Evolutionary conservation across 2,113 vertebrate genomes (phyloP).

Genomic region (Saguinus midas): DNA sequence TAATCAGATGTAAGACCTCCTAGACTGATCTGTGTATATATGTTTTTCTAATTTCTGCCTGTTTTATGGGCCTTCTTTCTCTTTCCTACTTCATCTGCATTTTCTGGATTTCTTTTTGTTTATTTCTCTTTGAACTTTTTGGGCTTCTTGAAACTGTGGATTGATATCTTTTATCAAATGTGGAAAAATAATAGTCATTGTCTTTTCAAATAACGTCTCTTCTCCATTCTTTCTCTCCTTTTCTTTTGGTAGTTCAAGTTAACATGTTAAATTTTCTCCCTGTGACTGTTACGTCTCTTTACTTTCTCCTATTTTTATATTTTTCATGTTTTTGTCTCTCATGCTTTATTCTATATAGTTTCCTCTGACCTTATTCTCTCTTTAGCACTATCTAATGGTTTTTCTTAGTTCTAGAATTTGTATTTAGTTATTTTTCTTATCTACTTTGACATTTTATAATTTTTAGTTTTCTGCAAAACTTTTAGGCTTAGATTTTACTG

Average conservation of each 20-base stretch:
- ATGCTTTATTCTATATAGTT: neutral
- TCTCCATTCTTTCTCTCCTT: neutral
- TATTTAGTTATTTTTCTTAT: neutral
- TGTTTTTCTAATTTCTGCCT: neutral
- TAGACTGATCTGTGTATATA: neutral
- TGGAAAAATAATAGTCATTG: neutral
- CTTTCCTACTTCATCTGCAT: neutral
- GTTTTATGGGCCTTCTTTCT: neutral
- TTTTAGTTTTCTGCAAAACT: neutral
- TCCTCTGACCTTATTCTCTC: neutral
- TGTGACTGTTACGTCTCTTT: neutral
- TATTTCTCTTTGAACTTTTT: neutral
- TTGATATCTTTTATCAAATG: neutral
- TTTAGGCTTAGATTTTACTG: constrained; percentile 18
- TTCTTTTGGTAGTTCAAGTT: neutral
- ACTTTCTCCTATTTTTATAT: neutral
- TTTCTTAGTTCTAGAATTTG: neutral
- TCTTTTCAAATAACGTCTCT: neutral
- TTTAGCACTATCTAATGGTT: neutral
- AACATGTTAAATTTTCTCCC: neutral
- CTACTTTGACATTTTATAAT: neutral
- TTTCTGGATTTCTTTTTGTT: neutral
- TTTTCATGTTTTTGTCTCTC: neutral
- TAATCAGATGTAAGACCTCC: neutral
- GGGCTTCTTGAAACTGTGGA: neutral